Conservation (phyloP, 2,888 invertebrate species). For the Philereme vetulata region DNA sequence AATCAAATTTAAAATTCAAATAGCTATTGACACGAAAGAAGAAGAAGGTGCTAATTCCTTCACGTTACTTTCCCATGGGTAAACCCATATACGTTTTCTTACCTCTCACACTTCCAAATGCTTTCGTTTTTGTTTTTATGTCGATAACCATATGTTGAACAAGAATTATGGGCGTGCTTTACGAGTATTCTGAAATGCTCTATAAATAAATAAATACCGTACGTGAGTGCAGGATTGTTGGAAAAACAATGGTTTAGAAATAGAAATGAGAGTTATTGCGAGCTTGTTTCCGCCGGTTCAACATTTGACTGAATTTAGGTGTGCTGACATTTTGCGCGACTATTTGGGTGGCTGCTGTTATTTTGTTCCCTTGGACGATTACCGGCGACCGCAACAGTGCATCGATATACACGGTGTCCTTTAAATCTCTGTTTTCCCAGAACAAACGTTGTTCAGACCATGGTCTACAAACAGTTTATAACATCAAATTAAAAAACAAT, state of each 20-base stretch:
- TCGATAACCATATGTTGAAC: not conserved
- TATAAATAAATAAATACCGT: constrained; percentile 17
- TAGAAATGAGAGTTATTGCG: constrained; percentile 18
- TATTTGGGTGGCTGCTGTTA: not conserved
- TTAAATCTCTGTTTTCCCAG: no score
- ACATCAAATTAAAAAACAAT: no score
- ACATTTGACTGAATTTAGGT: constrained; percentile 5
- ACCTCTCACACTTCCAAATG: not conserved
- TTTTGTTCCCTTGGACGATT: no score
- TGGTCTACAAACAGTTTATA: no score
- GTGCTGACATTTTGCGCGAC: constrained; percentile 6
- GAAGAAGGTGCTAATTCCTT: no score
- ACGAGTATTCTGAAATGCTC: constrained; percentile 9
- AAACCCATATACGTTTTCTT: no score
- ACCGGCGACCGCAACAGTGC: no score
- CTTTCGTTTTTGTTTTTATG: not conserved
- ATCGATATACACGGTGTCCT: no score
- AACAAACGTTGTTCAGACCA: no score
- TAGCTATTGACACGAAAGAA: no score
- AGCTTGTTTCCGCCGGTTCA: constrained; percentile 6
- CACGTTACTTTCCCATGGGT: no score
- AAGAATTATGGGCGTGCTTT: constrained; percentile 9
- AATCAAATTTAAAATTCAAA: no score
- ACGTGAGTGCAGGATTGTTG: constrained; percentile 13
- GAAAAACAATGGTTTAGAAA: constrained; percentile 21